These are phyloP conservation scores for Aleiodes sp. DNA, from an alignment of 1,140 invertebrate genomes.

Conservation along the genomic window DNA sequence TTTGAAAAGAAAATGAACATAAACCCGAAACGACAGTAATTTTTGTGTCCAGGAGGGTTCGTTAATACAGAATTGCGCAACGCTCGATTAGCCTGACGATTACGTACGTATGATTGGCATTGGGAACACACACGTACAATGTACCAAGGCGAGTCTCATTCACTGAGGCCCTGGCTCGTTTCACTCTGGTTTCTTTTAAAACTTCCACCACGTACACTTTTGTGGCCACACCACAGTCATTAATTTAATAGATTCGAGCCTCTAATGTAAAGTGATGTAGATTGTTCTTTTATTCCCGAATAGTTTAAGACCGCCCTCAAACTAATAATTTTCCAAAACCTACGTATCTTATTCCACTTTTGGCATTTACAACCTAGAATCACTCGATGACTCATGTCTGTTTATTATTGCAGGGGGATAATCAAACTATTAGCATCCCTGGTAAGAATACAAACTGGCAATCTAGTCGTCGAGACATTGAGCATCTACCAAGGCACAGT, in stretches of 20 bases:
- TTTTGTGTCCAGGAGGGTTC: neutral
- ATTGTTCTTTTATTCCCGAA: neutral
- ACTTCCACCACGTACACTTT: neutral
- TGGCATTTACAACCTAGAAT: neutral
- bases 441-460: neutral
- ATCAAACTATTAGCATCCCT: neutral
- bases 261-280: too few species aligned
- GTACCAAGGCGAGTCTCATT: neutral
- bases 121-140: neutral
- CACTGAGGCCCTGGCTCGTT: neutral
- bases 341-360: neutral
- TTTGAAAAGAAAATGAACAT: neutral
- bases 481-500: constrained; percentile 39
- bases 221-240: neutral
- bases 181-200: neutral
- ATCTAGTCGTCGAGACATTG: neutral
- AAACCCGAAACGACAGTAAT: neutral
- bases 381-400: neutral
- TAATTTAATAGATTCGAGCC: neutral
- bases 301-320: too few species aligned
- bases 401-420: constrained; percentile 19
- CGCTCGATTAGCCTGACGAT: neutral
- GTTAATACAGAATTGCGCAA: neutral
- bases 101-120: neutral
- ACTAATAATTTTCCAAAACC: neutral